These are phyloP conservation scores for Poecilia gillii DNA, from an alignment of 2,797 vertebrate species.

Conservation along the genomic window DNA sequence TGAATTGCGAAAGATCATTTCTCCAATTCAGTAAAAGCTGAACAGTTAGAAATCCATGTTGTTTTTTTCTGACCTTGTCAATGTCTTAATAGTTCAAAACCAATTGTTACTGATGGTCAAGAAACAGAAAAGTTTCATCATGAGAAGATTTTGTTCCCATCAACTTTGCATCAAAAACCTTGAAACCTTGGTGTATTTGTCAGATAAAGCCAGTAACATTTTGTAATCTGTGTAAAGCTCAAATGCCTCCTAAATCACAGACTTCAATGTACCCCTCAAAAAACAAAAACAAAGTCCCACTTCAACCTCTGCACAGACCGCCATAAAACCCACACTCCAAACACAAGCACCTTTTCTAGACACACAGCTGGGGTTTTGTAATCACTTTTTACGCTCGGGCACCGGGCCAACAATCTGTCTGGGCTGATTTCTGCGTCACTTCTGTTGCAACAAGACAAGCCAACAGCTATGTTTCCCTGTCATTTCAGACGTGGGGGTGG, in stretches of 20 bases:
- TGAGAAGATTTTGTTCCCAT: not conserved
- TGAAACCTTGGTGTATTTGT: not conserved
- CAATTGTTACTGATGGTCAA: not conserved
- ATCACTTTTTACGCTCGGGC: constrained; percentile 36
- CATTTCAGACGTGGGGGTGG: not conserved
- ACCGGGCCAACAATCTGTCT: constrained; percentile 50
- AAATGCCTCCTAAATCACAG: not conserved
- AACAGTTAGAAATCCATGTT: not conserved
- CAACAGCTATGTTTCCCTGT: constrained; percentile 46
- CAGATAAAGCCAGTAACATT: not conserved
- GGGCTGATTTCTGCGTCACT: constrained; percentile 40
- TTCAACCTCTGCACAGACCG: not conserved
- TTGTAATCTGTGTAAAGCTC: not conserved
- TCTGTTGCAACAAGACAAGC: constrained; percentile 47
- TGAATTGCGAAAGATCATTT: not conserved
- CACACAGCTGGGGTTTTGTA: constrained; percentile 43
- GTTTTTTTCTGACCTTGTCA: not conserved
- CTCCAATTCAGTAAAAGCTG: not conserved
- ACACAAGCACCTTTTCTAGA: constrained; percentile 3
- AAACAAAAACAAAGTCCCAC: not conserved
- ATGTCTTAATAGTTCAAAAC: not conserved
- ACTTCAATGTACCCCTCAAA: not conserved
- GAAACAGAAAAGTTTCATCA: not conserved
- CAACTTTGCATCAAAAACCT: not conserved
- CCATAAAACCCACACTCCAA: not conserved